phyloP scores from a whole-genome alignment of 1,140 invertebrate species.

The Bicyclus anynana region DNA sequence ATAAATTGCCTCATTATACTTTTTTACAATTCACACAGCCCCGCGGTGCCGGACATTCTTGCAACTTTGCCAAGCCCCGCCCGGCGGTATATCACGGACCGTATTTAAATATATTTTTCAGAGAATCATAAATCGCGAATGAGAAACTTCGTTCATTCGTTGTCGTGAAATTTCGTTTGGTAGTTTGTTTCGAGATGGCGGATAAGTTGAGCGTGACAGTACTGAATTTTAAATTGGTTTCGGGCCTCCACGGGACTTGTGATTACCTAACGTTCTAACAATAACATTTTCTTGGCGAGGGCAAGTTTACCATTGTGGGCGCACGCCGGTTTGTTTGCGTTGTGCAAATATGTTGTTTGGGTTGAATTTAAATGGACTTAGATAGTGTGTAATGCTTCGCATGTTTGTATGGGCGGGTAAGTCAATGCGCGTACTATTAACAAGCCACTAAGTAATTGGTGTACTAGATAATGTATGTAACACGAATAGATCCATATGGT shows the following conservation, averaged over 20 bases:
- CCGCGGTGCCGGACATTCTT: constrained; percentile 32
- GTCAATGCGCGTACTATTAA: not conserved
- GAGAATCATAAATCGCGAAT: constrained; percentile 45
- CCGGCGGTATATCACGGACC: constrained; percentile 36
- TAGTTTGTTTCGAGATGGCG: constrained; percentile 44
- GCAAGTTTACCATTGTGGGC: not conserved
- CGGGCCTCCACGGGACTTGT: constrained; percentile 9
- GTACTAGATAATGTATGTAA: no score
- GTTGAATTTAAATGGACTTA: constrained; percentile 1
- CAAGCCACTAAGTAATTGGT: not conserved
- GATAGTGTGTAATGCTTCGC: not conserved
- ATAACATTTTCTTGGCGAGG: constrained; percentile 8
- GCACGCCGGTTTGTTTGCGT: not conserved
- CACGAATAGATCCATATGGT: no score
- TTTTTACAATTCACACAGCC: constrained; percentile 28
- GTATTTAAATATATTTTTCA: constrained; percentile 52
- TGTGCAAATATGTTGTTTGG: not conserved
- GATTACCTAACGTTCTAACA: constrained; percentile 10
- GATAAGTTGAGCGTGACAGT: constrained; percentile 41
- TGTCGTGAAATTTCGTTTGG: constrained; percentile 46
- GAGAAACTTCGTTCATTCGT: constrained; percentile 43
- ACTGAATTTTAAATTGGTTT: constrained; percentile 44
- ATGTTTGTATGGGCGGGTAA: not conserved
- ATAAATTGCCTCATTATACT: constrained; percentile 16
- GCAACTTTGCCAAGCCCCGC: constrained; percentile 40